Evolutionary conservation across 2,888 invertebrate genomes (phyloP).

Genomic region (Archaeoteleia sp.): DNA sequence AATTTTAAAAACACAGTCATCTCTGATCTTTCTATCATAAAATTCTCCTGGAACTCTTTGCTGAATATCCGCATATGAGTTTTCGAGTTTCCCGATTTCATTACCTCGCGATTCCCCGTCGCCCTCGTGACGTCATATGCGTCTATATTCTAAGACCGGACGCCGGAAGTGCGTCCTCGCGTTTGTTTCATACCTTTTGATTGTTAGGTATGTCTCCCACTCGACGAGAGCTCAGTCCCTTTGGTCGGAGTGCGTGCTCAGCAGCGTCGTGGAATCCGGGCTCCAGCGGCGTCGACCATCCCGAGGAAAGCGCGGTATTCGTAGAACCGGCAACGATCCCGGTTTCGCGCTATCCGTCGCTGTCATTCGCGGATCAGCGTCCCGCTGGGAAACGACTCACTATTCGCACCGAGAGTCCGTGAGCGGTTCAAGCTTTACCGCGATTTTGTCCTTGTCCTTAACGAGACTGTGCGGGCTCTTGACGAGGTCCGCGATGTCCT

Average conservation of each 20-base stretch:
- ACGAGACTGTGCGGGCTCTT: constrained; percentile 76
- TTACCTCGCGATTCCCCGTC: constrained; percentile 13
- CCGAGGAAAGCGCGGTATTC: constrained; percentile 50
- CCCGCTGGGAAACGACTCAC: constrained; percentile 58
- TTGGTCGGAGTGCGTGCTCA: constrained; percentile 35
- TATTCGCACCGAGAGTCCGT: constrained; percentile 81
- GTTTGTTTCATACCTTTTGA: constrained; percentile 49
- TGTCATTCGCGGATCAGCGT: constrained; percentile 45
- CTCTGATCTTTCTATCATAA: too few relatives aligned
- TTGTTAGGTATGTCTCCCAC: constrained; percentile 47
- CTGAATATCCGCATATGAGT: too few relatives aligned
- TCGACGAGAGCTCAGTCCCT: constrained; percentile 4
- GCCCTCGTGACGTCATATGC: constrained; percentile 27
- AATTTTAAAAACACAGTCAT: too few relatives aligned
- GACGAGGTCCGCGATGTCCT: constrained; percentile 80
- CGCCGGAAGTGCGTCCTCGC: constrained; percentile 38
- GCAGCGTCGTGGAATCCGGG: constrained; percentile 47
- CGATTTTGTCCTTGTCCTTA: constrained; percentile 76
- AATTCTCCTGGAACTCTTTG: too few relatives aligned
- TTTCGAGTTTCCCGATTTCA: constrained; percentile 15
- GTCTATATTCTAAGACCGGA: constrained; percentile 29
- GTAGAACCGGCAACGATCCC: constrained; percentile 42
- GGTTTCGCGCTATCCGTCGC: constrained; percentile 24
- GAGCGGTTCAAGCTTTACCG: constrained; percentile 84
- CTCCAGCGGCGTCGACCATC: constrained; percentile 49